Evolutionary conservation across 1,140 invertebrate genomes (phyloP).

Genomic region (Hylaeus volcanicus): DNA sequence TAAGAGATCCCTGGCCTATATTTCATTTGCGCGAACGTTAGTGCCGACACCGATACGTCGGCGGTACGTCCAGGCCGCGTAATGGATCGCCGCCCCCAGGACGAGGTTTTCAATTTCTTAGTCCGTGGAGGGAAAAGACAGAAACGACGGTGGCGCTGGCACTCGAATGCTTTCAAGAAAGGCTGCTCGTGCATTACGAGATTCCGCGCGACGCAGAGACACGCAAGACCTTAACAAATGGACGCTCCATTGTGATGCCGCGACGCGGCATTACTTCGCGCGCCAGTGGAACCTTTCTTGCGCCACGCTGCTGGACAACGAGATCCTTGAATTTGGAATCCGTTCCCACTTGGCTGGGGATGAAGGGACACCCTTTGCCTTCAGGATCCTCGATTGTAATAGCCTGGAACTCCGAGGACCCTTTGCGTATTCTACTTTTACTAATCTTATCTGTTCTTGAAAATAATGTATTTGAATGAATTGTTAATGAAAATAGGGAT

Average conservation of each 20-base stretch:
- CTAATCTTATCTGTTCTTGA: no score
- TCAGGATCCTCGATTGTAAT: no score
- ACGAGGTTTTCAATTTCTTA: constrained; percentile 49
- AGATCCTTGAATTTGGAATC: background rate
- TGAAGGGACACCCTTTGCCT: background rate
- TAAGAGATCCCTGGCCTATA: constrained; percentile 19
- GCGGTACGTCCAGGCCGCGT: constrained; percentile 4
- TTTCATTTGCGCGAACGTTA: constrained; percentile 15
- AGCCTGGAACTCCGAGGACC: no score
- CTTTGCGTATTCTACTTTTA: no score
- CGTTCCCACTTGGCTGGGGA: no score
- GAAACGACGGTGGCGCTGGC: background rate
- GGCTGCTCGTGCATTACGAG: constrained; percentile 33
- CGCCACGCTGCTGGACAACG: background rate
- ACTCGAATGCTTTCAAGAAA: constrained; percentile 26
- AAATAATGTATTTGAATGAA: no score
- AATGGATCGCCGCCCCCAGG: constrained; percentile 24
- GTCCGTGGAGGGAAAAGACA: background rate
- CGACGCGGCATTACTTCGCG: background rate
- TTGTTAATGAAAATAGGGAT: no score
- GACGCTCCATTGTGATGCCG: constrained; percentile 27
- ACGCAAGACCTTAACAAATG: constrained; percentile 42
- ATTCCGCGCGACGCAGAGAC: constrained; percentile 22
- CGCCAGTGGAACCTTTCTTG: background rate
- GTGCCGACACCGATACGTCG: constrained; percentile 12